Base-by-base conservation (phyloP, 2,797 vertebrate species). In the Acrocephalus scirpaceus region DNA sequence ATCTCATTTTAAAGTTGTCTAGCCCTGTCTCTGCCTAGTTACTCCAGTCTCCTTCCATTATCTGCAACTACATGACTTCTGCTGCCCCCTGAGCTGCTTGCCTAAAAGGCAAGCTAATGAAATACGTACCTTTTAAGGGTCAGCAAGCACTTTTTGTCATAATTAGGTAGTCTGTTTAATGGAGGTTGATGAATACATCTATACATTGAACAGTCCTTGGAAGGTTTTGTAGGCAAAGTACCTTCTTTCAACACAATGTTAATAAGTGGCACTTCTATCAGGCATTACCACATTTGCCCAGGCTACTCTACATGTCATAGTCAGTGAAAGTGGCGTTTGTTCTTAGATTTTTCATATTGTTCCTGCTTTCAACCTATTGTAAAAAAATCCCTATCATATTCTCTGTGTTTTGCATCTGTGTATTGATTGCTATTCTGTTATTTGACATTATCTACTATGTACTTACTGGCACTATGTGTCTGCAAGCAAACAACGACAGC, bases 21-120 rank as follows among this genome's bases (percentile, higher is more conserved):
- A 95, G 78, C 75, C 44, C 29, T 66, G 54, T n/a, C 64, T 78
- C 61, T 91, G 69, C 53, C 82, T 89, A n/a, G 65, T 91, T 86
- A 88, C 27, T 82, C 23, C 21, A 69, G 78, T 88, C 81, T 80
- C 34, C 72, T 93, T 92, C 72, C 62, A 80, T 95, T 91, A 86
- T 53, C 54, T 75, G 50, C 61, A 61, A 22, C 38, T 78, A 38
- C 38, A 42, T 1, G 26, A 27, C 12, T 50, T 53, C 36, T 82
- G n/a, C 78, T 67, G 25, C 36, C 17, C 16, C 64, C 61, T 42
- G 32, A 73, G 72, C 72, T 80, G 38, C 38, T 89, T 76, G 19
- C 15, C 38, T 82, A 60, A 86, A 69, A 79, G 12, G 25, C 18
- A 77, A 56, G 32, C n/a, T 66, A 44, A 54, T 78, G 65, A 93